Percentiles rank a stretch among this genome's conserved stretches.
Conservation (phyloP, 2,888 invertebrate species). For the Papilio protenor region DNA sequence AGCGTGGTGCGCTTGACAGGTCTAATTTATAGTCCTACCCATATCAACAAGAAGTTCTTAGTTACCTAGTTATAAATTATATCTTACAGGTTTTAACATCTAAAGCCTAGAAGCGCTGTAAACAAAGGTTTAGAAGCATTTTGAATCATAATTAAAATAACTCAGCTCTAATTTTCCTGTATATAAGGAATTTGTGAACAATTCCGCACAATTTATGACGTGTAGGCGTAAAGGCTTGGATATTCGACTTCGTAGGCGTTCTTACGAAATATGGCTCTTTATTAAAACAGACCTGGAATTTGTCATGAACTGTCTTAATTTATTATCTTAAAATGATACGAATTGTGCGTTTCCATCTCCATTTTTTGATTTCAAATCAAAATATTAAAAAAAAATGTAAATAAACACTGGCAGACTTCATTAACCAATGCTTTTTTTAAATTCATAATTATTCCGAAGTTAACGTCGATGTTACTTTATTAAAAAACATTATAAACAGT, state of each 20-base stretch:
- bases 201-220: constrained; percentile 16
- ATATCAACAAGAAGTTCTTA: background rate
- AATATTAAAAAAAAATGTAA: background rate
- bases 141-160: background rate
- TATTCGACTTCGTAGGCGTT: too few species aligned
- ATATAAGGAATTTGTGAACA: constrained; percentile 9
- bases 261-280: background rate
- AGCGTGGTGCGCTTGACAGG: background rate
- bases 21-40: background rate
- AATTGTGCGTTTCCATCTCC: background rate
- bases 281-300: background rate
- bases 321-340: background rate
- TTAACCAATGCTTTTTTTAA: background rate
- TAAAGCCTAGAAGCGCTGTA: background rate
- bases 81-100: background rate
- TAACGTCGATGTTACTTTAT: background rate
- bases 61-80: background rate
- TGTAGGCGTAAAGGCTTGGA: background rate
- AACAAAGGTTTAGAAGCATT: background rate
- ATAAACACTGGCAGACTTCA: background rate
- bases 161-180: background rate
- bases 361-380: background rate
- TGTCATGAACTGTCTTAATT: background rate
- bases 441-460: background rate
- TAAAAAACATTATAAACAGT: background rate